These are phyloP conservation scores for Sebastes kiyomatsui DNA, from an alignment of 2,797 vertebrate species.

Conservation along the genomic window DNA sequence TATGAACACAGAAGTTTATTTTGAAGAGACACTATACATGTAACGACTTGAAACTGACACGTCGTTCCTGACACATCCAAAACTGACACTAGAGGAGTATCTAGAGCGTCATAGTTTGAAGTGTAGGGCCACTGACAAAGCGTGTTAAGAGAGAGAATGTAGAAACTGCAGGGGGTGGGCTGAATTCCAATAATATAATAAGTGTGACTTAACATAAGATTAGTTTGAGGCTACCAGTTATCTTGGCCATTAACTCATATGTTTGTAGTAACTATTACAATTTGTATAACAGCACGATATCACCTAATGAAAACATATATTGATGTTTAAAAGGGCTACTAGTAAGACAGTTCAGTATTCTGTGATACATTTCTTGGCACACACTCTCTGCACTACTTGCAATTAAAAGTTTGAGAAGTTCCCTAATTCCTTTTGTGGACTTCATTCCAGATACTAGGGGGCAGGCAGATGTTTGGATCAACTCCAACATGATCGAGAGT, in stretches of 20 bases:
- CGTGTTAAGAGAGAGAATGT: too few relatives aligned
- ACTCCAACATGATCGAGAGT: constrained; percentile 49
- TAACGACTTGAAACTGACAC: too few relatives aligned
- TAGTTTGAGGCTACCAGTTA: not conserved
- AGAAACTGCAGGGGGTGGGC: not conserved
- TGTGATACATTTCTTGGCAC: constrained; percentile 2
- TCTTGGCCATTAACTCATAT: not conserved
- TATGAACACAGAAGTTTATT: too few relatives aligned
- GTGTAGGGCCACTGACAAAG: too few relatives aligned
- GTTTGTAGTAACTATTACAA: not conserved
- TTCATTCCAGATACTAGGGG: constrained; percentile 56
- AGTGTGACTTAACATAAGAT: not conserved
- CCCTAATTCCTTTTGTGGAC: constrained; percentile 52
- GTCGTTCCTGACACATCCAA: not conserved
- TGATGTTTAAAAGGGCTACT: not conserved
- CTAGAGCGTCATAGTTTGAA: too few relatives aligned
- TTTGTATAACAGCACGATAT: not conserved
- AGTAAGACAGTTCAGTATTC: not conserved
- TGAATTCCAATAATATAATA: not conserved
- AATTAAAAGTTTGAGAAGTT: constrained; percentile 60
- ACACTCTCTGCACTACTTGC: not conserved
- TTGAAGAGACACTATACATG: too few relatives aligned
- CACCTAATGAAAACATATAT: not conserved
- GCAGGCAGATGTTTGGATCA: constrained; percentile 67
- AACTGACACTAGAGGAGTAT: not conserved